Evolutionary conservation across 2,888 invertebrate genomes (phyloP).

Genomic region (Stramonita haemastoma): DNA sequence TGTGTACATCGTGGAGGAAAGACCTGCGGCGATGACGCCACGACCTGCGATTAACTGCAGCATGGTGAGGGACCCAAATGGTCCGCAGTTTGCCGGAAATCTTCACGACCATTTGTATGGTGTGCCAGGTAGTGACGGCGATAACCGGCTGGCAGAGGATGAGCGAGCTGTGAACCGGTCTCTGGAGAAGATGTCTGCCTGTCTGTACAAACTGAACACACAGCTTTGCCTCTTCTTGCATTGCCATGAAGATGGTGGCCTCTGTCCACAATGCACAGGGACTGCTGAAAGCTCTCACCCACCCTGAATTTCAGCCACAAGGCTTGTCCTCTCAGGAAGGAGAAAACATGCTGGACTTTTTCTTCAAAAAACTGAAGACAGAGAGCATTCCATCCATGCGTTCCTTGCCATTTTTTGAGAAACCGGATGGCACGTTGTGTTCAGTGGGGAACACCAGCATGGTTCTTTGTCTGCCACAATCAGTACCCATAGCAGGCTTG

Average conservation of each 20-base stretch:
- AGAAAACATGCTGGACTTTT: constrained; percentile 8
- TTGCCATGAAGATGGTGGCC: constrained; percentile 19
- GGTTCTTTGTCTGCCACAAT: neutral
- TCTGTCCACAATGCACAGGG: constrained; percentile 9
- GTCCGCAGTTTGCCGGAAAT: no score
- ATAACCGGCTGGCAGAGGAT: neutral
- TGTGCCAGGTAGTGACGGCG: neutral
- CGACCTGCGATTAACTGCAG: neutral
- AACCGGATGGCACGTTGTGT: constrained; percentile 5
- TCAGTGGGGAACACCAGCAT: neutral
- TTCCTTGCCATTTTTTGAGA: constrained; percentile 17
- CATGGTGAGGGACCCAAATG: neutral
- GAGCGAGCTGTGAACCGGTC: neutral
- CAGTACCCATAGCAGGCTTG: neutral
- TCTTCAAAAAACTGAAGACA: neutral
- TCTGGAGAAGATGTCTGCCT: neutral
- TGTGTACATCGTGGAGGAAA: neutral
- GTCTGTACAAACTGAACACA: neutral
- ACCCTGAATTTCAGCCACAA: neutral
- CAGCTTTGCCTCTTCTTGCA: neutral
- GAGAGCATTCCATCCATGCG: neutral
- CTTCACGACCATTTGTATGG: no score
- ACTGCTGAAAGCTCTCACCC: constrained; percentile 15
- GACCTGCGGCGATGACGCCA: neutral
- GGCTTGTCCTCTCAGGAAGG: neutral